Percentiles rank a stretch among this genome's conserved stretches.
phyloP scores from a whole-genome alignment of 2,888 invertebrate species.

The Marasmarcha lunaedactyla region DNA sequence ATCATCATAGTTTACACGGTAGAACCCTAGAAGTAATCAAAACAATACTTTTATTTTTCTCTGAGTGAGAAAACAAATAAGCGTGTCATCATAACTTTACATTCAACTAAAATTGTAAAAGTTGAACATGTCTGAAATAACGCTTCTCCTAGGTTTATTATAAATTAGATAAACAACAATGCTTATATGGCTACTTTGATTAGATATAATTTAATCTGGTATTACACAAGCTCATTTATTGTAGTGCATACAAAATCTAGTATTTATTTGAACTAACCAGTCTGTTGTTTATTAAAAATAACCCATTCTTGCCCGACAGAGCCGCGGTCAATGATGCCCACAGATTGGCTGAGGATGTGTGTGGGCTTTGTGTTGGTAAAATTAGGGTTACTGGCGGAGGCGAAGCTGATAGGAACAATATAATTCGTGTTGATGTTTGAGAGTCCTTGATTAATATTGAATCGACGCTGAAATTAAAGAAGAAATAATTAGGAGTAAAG shows the following conservation, averaged over 20 bases:
- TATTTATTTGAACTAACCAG: constrained; percentile 41
- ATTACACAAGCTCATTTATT: too few relatives aligned
- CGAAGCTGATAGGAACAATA: constrained; percentile 51
- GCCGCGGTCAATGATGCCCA: constrained; percentile 35
- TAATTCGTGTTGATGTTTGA: constrained; percentile 32
- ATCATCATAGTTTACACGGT: constrained; percentile 75
- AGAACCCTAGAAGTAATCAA: constrained; percentile 74
- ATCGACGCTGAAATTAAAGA: constrained; percentile 48
- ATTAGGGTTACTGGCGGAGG: constrained; percentile 43
- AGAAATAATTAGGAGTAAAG: not conserved
- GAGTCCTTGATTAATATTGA: constrained; percentile 50
- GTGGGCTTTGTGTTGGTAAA: constrained; percentile 52
- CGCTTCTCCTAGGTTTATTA: too few relatives aligned
- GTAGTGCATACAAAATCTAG: too few relatives aligned
- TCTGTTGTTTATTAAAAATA: constrained; percentile 71
- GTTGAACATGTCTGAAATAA: too few relatives aligned
- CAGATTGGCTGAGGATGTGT: constrained; percentile 33
- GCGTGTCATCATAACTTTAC: not conserved
- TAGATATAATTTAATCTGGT: too few relatives aligned
- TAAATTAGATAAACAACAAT: too few relatives aligned
- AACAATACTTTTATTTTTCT: constrained; percentile 3
- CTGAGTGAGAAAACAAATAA: not conserved
- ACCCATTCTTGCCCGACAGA: constrained; percentile 63
- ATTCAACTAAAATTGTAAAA: not conserved
- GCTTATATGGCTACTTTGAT: too few relatives aligned